phyloP scores from a whole-genome alignment of 1,140 invertebrate species.

The Drosophila seguyi region DNA sequence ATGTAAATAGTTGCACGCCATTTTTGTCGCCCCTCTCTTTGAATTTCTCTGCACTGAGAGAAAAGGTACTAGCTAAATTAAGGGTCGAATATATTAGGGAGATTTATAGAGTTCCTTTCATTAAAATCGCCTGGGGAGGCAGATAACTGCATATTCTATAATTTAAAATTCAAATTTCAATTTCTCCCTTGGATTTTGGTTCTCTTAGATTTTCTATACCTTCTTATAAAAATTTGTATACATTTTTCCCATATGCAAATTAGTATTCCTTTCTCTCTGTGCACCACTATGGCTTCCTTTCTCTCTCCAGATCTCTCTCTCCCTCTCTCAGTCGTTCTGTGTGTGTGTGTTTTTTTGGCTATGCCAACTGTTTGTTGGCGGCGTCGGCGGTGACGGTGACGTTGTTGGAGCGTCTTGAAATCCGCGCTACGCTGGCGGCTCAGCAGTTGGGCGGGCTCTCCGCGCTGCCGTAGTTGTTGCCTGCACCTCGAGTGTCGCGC shows the following conservation, averaged over 20 bases:
- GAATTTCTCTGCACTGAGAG: conserved; percentile 5
- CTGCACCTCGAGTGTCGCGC: conserved; percentile 68
- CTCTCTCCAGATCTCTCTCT: background rate
- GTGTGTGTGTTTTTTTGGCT: conserved; percentile 41
- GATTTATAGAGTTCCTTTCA: too few relatives aligned
- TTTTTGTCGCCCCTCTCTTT: conserved; percentile 49
- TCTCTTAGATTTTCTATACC: too few relatives aligned
- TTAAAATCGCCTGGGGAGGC: too few relatives aligned
- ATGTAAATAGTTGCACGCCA: conserved; percentile 82
- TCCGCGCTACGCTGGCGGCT: conserved; percentile 40
- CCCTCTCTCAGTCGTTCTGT: conserved; percentile 1
- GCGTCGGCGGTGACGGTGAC: conserved; percentile 25
- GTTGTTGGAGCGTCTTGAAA: conserved; percentile 45
- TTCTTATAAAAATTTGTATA: background rate
- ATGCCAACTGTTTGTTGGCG: conserved; percentile 56
- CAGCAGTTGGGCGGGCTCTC: conserved; percentile 19
- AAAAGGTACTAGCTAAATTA: background rate
- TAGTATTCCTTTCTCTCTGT: conserved; percentile 7
- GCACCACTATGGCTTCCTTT: background rate
- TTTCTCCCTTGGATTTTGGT: too few relatives aligned
- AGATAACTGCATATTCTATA: too few relatives aligned
- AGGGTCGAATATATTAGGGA: background rate
- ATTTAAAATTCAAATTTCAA: too few relatives aligned
- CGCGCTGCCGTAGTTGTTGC: conserved; percentile 45
- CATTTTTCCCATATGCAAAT: background rate